Base-by-base conservation (phyloP, 23 tunicate genomes). In the Diplosoma virens region DNA sequence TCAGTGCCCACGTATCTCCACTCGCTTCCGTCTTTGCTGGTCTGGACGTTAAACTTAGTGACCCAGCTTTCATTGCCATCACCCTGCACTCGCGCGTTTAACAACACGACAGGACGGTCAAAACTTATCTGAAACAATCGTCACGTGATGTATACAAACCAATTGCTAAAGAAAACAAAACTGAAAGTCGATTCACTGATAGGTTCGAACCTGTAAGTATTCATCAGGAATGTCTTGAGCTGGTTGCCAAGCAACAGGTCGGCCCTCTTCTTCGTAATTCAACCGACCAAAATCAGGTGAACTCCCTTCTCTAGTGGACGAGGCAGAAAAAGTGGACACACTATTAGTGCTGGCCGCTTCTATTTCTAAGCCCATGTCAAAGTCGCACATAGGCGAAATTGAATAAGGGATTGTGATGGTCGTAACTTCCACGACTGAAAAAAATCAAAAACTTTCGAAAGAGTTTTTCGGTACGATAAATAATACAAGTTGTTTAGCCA, bases 41-140 rank as follows among this genome's bases (percentile, higher is more conserved):
- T 37, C 17, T 76, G 83, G 18, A 92, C 71, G 24, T 68, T 25
- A 50, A 92, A 77, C 79, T 92, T 85, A 5, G 79, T 85, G 24
- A 92, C 92, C 81, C 83, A 92, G 53, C 86, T 69, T 9, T 81
- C 76, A 1, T 72, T 67, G 16, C 84, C 87, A 23, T 76, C 90
- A 1, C 87, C 90, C 37, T 70, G 87, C 0, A 92, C 24, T 17
- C 71, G 54, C 25, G 80, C 52, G 2, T 82, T 47, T 18, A 58
- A 67, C 22, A 86, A 33, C 30, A 86, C 77, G 9, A 71, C 75
- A 2, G 64, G 25, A 14, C 69, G 28, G 4, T 67, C 74, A 55
- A 86, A 86, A 17, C 46, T 58, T 0, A 86, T 52, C 90, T 84
- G 45, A 17, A 53, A 23, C 18, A 37, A 37, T n/a, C n/a, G n/a